phyloP scores from a whole-genome alignment of 2,888 invertebrate species.

The Phanerotoma sp. region DNA sequence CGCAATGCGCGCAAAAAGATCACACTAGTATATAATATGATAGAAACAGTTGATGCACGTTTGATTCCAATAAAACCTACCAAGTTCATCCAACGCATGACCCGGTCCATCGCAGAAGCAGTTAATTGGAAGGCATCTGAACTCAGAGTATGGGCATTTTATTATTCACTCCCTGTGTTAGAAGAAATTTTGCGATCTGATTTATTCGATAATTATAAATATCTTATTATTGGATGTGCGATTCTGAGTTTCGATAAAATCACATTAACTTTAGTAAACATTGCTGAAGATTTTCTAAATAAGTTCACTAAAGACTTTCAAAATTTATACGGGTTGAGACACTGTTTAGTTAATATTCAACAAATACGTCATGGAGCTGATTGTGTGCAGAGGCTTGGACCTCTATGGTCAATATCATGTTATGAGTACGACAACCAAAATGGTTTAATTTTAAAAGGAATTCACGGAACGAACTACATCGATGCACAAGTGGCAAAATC shows the following conservation, averaged over 20 bases:
- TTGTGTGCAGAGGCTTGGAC: conserved; percentile 12
- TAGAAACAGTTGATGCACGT: conserved; percentile 7
- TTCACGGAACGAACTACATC: conserved; percentile 28
- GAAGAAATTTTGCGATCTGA: no score
- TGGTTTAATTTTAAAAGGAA: conserved; percentile 22
- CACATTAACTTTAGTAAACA: no score
- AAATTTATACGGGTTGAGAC: background rate
- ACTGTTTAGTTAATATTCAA: background rate
- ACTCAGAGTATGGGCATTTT: conserved; percentile 26
- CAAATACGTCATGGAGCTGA: no score
- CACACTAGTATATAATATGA: conserved; percentile 11
- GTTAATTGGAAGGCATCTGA: conserved; percentile 30
- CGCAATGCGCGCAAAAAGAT: no score
- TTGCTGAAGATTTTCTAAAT: no score
- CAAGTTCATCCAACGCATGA: conserved; percentile 25
- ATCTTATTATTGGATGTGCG: no score
- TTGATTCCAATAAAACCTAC: conserved; percentile 22
- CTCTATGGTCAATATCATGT: conserved; percentile 29
- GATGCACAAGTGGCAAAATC: conserved; percentile 26
- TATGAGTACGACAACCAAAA: conserved; percentile 30
- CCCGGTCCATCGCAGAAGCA: conserved; percentile 16
- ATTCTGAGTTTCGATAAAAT: no score
- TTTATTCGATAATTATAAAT: no score
- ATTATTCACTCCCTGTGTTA: conserved; percentile 23
- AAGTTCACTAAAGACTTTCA: no score